Conservation (phyloP, 2,888 invertebrate species). For the Diploptera punctata region DNA sequence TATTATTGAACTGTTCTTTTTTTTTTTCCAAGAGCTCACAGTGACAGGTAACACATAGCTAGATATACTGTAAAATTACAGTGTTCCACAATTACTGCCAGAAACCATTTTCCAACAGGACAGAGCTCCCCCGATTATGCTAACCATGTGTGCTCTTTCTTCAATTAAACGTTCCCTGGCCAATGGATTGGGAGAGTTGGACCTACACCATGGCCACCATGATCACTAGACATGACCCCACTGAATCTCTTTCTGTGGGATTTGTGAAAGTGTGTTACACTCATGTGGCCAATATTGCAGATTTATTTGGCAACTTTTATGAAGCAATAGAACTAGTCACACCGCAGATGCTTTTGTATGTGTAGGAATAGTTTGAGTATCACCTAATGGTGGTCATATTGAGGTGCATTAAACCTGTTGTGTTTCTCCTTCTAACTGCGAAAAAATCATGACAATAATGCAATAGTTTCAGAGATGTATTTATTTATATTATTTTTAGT, state of each 20-base stretch:
- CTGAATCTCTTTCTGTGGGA: too few species aligned
- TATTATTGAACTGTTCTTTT: background rate
- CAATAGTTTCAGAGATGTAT: too few species aligned
- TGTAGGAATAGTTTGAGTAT: background rate
- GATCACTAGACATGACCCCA: too few species aligned
- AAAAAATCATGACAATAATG: too few species aligned
- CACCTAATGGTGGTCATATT: background rate
- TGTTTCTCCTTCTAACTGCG: too few species aligned
- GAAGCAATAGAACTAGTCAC: too few species aligned
- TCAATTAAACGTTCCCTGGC: background rate
- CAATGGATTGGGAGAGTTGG: background rate
- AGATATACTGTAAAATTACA: background rate
- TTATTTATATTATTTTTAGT: too few species aligned
- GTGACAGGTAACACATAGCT: too few species aligned
- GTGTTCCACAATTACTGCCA: background rate
- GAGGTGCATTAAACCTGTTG: background rate
- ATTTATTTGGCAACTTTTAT: too few species aligned
- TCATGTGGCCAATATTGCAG: background rate
- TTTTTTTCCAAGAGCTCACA: too few species aligned
- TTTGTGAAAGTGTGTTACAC: too few species aligned
- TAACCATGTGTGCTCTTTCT: background rate
- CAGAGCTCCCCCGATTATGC: background rate
- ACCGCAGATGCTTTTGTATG: background rate
- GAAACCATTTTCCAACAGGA: background rate
- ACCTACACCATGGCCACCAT: slow-evolving; percentile 2